These are phyloP conservation scores for Boloria euphrosyne DNA, from an alignment of 2,888 invertebrate species.

Conservation along the genomic window DNA sequence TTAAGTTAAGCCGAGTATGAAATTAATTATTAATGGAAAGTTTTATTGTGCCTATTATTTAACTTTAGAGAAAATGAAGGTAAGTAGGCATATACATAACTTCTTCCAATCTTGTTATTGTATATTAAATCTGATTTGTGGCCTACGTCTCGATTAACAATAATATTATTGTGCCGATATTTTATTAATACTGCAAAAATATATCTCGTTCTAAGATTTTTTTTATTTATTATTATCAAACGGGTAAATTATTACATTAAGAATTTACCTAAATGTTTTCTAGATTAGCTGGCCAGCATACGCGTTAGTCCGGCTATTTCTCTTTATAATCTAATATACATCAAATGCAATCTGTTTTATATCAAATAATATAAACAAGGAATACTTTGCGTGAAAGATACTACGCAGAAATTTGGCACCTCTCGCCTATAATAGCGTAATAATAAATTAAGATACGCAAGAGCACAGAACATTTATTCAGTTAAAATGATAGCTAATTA, in stretches of 20 bases:
- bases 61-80: no score
- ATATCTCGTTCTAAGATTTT: background rate
- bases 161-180: no score
- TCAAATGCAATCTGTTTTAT: constrained; percentile 39
- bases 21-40: background rate
- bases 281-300: background rate
- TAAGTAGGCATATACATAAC: no score
- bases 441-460: constrained; percentile 31
- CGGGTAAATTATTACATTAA: background rate
- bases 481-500: background rate
- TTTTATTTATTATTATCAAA: background rate
- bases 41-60: background rate
- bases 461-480: background rate
- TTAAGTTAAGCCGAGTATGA: background rate
- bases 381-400: constrained; percentile 48
- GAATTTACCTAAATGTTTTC: background rate
- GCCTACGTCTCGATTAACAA: no score
- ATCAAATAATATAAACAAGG: constrained; percentile 40
- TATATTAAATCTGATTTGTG: no score
- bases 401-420: constrained; percentile 49
- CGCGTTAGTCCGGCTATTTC: constrained; percentile 27
- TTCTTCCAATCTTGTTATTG: no score
- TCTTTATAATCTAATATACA: constrained; percentile 22
- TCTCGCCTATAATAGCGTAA: constrained; percentile 37
- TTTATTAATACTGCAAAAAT: no score